Percentiles rank a stretch among this genome's conserved stretches.
Conservation (phyloP, 2,113 vertebrate genomes). For the Amazona vittata region DNA sequence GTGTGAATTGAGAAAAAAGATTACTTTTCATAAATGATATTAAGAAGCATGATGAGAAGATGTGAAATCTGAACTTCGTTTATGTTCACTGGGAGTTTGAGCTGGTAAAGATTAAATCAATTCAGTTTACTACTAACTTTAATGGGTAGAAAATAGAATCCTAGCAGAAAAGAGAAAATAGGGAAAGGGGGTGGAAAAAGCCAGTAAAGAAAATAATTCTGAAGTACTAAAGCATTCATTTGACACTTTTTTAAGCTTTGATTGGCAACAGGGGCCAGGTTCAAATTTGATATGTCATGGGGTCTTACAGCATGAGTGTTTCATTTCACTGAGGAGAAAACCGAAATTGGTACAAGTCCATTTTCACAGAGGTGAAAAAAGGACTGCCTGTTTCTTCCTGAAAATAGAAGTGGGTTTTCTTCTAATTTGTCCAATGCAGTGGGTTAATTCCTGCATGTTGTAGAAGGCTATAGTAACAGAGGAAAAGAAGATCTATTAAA, state of each 20-base stretch:
- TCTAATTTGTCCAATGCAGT: background rate
- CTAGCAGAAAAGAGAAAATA: background rate
- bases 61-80: background rate
- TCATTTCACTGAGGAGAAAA: background rate
- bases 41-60: background rate
- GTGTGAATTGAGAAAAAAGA: background rate
- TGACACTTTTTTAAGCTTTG: background rate
- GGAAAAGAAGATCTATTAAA: background rate
- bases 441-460: background rate
- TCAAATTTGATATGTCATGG: background rate
- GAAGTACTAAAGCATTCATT: background rate
- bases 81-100: background rate
- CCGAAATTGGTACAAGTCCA: rapidly evolving
- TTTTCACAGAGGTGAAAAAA: background rate
- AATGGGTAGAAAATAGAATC: background rate
- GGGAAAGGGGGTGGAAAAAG: rapidly evolving
- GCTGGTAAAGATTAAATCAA: background rate
- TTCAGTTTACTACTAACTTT: background rate
- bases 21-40: background rate
- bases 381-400: background rate
- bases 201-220: background rate
- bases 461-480: background rate
- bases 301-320: background rate
- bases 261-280: background rate
- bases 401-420: background rate